Base-by-base conservation (phyloP, 35 echinoderm and acorn worm genomes). In the Eucidaris tribuloides region DNA sequence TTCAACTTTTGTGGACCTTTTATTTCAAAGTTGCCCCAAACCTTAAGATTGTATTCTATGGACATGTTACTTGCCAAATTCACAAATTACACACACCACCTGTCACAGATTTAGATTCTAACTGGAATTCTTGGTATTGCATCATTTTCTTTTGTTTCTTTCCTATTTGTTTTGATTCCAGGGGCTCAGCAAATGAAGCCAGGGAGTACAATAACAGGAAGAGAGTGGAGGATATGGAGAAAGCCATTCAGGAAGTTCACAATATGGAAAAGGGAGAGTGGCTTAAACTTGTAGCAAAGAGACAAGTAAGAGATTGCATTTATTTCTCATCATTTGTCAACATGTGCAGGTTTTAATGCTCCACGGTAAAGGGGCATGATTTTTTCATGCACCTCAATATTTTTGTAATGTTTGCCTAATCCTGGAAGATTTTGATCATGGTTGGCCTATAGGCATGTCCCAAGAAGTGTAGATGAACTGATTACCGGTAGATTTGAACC, bases 301-400 rank as follows among this genome's bases (percentile, higher is more conserved):
- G 83, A 86, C 89, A 92, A 54, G 89, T 91, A 65, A 83, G 71
- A n/a, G n/a, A n/a, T n/a, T n/a, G n/a, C n/a, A n/a, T n/a, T n/a
- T n/a, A n/a, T n/a, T n/a, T n/a, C n/a, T n/a, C n/a, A n/a, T n/a
- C n/a, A n/a, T n/a, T n/a, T n/a, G n/a, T n/a, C n/a, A n/a, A n/a
- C n/a, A n/a, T n/a, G n/a, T n/a, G n/a, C n/a, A n/a, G n/a, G n/a
- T n/a, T n/a, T n/a, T n/a, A n/a, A n/a, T n/a, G n/a, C n/a, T n/a
- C n/a, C n/a, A n/a, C n/a, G n/a, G n/a, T n/a, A n/a, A n/a, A n/a
- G n/a, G n/a, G n/a, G n/a, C n/a, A n/a, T n/a, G n/a, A n/a, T n/a
- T n/a, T n/a, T n/a, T n/a, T n/a, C n/a, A n/a, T n/a, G n/a, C n/a
- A n/a, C n/a, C n/a, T n/a, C n/a, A n/a, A n/a, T n/a, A n/a, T n/a